phyloP scores from a whole-genome alignment of 1,140 invertebrate species.

The Sycophila sp. region DNA sequence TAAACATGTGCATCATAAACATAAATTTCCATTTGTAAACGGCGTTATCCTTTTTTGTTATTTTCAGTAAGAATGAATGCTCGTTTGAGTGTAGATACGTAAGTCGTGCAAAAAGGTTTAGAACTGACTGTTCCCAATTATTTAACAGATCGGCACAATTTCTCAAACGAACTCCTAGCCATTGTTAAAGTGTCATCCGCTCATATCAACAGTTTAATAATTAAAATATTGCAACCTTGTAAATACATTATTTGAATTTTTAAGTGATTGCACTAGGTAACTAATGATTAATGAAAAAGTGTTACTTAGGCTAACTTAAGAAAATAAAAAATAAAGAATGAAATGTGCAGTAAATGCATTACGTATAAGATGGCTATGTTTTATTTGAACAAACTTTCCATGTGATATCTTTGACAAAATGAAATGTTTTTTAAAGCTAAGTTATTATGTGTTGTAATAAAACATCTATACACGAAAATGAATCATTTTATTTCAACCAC shows the following conservation, averaged over 20 bases:
- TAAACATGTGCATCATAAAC: neutral
- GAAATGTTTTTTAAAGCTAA: constrained; percentile 55
- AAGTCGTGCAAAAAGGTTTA: constrained; percentile 6
- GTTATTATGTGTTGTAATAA: constrained; percentile 58
- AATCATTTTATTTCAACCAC: constrained; percentile 20
- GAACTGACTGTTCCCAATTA: constrained; percentile 18
- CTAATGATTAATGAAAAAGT: constrained; percentile 32
- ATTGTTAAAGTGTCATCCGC: constrained; percentile 11
- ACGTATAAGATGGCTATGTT: constrained; percentile 56
- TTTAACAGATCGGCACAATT: constrained; percentile 12
- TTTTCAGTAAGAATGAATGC: neutral
- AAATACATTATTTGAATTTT: constrained; percentile 17
- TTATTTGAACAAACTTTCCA: constrained; percentile 60
- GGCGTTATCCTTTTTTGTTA: constrained; percentile 13
- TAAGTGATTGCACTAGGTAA: constrained; percentile 10
- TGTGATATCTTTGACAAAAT: constrained; percentile 59
- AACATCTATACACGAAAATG: constrained; percentile 45
- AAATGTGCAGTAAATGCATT: constrained; percentile 54
- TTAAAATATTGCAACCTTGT: constrained; percentile 27
- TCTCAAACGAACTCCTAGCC: neutral
- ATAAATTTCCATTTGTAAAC: constrained; percentile 1
- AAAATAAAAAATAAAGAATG: constrained; percentile 39
- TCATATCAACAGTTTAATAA: constrained; percentile 21
- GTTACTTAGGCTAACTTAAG: constrained; percentile 42
- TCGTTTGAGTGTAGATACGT: constrained; percentile 1